Evolutionary conservation across 2,888 invertebrate species (phyloP).

Genomic region (Nomada lathburiana): DNA sequence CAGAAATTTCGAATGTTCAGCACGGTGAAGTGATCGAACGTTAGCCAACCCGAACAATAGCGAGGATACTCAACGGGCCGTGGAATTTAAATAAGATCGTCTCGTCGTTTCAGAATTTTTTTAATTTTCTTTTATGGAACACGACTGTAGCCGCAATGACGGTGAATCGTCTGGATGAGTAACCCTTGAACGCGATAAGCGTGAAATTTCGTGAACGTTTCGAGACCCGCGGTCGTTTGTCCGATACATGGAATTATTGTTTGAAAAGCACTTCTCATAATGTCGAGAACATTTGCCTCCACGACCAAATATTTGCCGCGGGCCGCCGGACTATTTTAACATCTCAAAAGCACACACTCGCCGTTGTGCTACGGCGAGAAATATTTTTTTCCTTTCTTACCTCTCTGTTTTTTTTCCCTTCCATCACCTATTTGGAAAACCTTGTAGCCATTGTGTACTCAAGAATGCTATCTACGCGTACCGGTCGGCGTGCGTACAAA

Average conservation of each 20-base stretch:
- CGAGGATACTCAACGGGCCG: constrained; percentile 11
- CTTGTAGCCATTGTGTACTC: constrained; percentile 71
- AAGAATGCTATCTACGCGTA: constrained; percentile 65
- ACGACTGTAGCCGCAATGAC: constrained; percentile 3
- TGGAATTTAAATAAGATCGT: constrained; percentile 29
- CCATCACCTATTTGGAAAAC: constrained; percentile 67
- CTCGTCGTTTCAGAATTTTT: not conserved
- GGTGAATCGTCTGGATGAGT: constrained; percentile 1
- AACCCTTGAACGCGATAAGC: constrained; percentile 27
- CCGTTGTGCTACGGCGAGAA: constrained; percentile 54
- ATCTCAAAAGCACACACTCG: constrained; percentile 69
- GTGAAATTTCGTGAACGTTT: constrained; percentile 38
- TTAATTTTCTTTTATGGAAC: not conserved
- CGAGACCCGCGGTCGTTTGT: constrained; percentile 9
- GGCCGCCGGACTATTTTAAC: constrained; percentile 71
- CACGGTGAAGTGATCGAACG: constrained; percentile 28
- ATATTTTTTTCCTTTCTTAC: not conserved
- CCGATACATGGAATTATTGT: constrained; percentile 66
- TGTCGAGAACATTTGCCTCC: constrained; percentile 69
- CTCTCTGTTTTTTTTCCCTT: not conserved
- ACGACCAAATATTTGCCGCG: constrained; percentile 69
- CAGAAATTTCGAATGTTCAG: constrained; percentile 17
- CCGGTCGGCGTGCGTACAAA: constrained; percentile 46
- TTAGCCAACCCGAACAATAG: constrained; percentile 11
- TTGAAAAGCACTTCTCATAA: constrained; percentile 68